phyloP scores from a whole-genome alignment of 1,140 invertebrate species.

The Apis dorsata region DNA sequence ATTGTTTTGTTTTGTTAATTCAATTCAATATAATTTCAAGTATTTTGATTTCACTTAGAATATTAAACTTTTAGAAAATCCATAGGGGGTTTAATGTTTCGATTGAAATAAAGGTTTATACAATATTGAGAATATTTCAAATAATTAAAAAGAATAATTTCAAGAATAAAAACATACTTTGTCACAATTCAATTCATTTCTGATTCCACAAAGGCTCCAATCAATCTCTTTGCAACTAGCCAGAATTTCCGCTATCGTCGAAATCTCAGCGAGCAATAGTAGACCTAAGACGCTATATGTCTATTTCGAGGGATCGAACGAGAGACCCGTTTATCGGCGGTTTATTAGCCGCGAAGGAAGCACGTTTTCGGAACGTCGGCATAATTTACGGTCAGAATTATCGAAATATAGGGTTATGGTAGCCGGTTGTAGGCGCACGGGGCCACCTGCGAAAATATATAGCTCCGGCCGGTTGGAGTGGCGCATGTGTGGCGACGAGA shows the following conservation, averaged over 20 bases:
- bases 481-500: conserved; percentile 39
- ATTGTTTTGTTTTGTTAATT: too few relatives aligned
- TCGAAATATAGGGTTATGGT: conserved; percentile 58
- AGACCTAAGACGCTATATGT: not conserved
- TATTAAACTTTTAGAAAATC: too few relatives aligned
- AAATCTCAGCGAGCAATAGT: not conserved
- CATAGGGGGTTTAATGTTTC: too few relatives aligned
- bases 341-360: conserved; percentile 39
- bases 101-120: too few relatives aligned
- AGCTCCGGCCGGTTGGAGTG: not conserved
- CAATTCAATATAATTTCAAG: too few relatives aligned
- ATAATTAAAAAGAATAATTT: too few relatives aligned
- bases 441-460: conserved; percentile 48
- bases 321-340: conserved; percentile 5
- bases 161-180: too few relatives aligned
- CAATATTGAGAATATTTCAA: too few relatives aligned
- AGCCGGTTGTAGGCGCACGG: conserved; percentile 2
- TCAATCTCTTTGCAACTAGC: too few relatives aligned
- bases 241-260: not conserved
- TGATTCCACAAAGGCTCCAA: too few relatives aligned
- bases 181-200: too few relatives aligned
- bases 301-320: conserved; percentile 5
- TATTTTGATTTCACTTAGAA: too few relatives aligned
- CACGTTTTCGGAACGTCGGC: conserved; percentile 26
- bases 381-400: conserved; percentile 54